A percentile compares a stretch with the other conserved stretches of the same genome.
These are phyloP conservation scores for Ctenodactylus gundi DNA, from an alignment of 2,113 vertebrate genomes.

Conservation along the genomic window DNA sequence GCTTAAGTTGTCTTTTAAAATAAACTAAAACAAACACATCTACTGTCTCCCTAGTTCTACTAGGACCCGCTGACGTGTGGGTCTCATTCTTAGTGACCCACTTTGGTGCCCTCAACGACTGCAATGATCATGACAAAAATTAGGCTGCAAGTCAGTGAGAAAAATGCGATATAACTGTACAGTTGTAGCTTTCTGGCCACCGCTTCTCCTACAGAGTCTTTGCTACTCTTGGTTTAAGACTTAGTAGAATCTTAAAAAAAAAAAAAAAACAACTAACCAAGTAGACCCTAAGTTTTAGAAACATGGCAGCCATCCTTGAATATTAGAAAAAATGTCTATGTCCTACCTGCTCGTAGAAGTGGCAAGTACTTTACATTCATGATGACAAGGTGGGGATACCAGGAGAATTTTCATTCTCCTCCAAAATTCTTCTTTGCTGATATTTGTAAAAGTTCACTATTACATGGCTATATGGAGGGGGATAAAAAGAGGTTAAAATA, in stretches of 20 bases:
- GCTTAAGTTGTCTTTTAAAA: conserved; percentile 32
- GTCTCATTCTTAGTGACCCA: not conserved
- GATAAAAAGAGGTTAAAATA: not conserved
- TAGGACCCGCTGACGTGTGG: not conserved
- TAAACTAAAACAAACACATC: conserved; percentile 52
- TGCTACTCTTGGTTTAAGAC: not conserved
- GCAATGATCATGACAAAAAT: not conserved
- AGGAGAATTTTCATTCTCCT: not conserved
- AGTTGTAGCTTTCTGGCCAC: not conserved
- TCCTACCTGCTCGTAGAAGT: not conserved
- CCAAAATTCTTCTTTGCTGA: not conserved
- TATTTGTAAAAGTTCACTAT: not conserved
- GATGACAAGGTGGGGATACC: not conserved
- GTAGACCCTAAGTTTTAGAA: not conserved
- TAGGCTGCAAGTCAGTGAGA: not conserved
- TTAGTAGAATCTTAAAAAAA: not conserved
- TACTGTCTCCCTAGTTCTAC: not conserved
- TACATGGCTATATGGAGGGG: not conserved
- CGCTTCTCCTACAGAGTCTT: not conserved
- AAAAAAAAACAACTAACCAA: not conserved
- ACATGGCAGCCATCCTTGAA: not conserved
- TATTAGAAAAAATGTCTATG: no score
- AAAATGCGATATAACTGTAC: rapidly evolving
- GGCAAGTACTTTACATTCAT: not conserved
- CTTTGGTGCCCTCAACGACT: not conserved